Evolutionary conservation across 2,113 vertebrate genomes (phyloP).

Genomic region (Sphaerodactylus townsendi): DNA sequence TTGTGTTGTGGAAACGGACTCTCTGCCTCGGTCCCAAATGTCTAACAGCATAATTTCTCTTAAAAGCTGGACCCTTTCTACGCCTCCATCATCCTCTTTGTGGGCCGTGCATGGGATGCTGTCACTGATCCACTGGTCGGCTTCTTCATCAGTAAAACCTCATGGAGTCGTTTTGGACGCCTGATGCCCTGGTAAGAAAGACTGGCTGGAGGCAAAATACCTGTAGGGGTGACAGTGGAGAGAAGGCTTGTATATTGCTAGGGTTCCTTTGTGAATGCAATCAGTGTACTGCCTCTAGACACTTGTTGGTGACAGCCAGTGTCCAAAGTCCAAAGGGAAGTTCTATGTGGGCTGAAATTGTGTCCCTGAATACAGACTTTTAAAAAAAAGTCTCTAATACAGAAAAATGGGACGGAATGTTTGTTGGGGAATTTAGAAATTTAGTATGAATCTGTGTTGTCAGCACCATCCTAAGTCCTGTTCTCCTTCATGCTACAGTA

Average conservation of each 20-base stretch:
- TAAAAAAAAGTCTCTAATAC: too few species aligned
- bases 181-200: constrained; percentile 92
- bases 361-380: too few species aligned
- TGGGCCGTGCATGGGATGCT: constrained; percentile 91
- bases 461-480: not conserved
- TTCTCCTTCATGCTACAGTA: not conserved
- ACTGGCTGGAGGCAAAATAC: not conserved
- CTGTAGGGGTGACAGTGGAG: not conserved
- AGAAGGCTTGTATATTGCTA: not conserved
- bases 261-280: not conserved
- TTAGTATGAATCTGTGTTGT: not conserved
- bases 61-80: constrained; percentile 83
- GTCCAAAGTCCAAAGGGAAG: too few species aligned
- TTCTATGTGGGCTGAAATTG: too few species aligned
- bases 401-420: not conserved
- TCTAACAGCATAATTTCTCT: not conserved
- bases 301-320: too few species aligned
- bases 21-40: not conserved
- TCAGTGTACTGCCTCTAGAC: too few species aligned
- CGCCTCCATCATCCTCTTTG: constrained; percentile 93
- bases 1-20: not conserved
- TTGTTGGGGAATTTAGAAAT: not conserved
- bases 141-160: constrained; percentile 89
- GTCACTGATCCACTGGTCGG: constrained; percentile 92
- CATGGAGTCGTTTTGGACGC: constrained; percentile 85